A percentile compares a stretch with the other conserved stretches of the same genome.
These are phyloP conservation scores for Mylabris phalerata DNA, from an alignment of 1,140 invertebrate genomes.

Conservation along the genomic window DNA sequence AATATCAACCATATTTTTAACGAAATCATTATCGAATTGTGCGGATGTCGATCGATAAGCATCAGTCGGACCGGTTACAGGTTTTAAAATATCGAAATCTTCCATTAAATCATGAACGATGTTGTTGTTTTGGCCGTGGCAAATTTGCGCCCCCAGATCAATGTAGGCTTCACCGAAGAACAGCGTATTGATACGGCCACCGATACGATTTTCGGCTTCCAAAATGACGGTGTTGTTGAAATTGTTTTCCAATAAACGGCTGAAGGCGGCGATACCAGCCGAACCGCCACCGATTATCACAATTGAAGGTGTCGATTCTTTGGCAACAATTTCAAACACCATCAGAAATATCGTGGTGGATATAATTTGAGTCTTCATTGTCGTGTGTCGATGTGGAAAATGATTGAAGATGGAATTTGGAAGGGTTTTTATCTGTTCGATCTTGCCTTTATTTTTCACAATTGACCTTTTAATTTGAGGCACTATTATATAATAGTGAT, in stretches of 20 bases:
- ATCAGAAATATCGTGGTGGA: too few relatives aligned
- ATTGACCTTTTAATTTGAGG: too few relatives aligned
- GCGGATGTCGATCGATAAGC: not conserved
- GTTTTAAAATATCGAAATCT: slow-evolving; percentile 45
- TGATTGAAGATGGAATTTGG: too few relatives aligned
- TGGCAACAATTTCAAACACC: too few relatives aligned
- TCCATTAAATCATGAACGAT: slow-evolving; percentile 57
- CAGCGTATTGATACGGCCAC: slow-evolving; percentile 56
- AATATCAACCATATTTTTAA: too few relatives aligned
- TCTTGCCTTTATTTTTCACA: too few relatives aligned
- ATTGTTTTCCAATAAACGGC: slow-evolving; percentile 44
- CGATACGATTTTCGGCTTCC: slow-evolving; percentile 63
- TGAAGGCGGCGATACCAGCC: slow-evolving; percentile 51
- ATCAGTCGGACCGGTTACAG: too few relatives aligned
- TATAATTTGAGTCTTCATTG: too few relatives aligned
- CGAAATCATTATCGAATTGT: not conserved
- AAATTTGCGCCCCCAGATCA: slow-evolving; percentile 79
- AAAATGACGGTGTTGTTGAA: slow-evolving; percentile 49
- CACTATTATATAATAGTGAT: too few relatives aligned
- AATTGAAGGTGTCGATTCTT: slow-evolving; percentile 18
- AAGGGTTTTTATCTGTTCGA: too few relatives aligned
- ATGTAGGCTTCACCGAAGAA: slow-evolving; percentile 54
- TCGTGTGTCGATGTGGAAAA: too few relatives aligned
- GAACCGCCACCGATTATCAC: slow-evolving; percentile 51
- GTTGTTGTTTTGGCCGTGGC: slow-evolving; percentile 70